These are phyloP conservation scores for Callyntrura guangdongensis DNA, from an alignment of 2,888 invertebrate species.

Conservation along the genomic window DNA sequence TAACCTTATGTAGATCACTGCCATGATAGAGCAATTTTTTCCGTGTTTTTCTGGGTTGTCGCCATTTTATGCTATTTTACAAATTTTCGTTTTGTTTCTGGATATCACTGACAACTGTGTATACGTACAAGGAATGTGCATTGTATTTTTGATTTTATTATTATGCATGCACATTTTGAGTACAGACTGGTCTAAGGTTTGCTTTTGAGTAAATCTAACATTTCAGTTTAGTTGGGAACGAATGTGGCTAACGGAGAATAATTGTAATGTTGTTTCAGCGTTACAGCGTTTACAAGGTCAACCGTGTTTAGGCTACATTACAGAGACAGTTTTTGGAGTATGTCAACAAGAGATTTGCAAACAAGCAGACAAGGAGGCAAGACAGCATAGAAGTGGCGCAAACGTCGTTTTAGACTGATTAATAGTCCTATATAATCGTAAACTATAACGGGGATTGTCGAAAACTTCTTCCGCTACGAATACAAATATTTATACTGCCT, in stretches of 20 bases:
- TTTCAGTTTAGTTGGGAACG: not conserved
- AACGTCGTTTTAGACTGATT: conserved; percentile 39
- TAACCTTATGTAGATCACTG: not conserved
- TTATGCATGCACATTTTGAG: not conserved
- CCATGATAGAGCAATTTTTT: not conserved
- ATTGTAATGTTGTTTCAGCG: conserved; percentile 27
- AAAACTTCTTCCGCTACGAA: conserved; percentile 50
- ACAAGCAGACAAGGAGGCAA: not conserved
- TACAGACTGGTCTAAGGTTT: not conserved
- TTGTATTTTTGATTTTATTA: no score
- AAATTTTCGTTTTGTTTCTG: no score
- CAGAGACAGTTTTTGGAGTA: conserved; percentile 5
- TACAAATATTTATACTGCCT: not conserved
- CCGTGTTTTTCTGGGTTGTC: conserved; percentile 40
- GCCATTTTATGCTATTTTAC: no score
- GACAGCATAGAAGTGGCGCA: conserved; percentile 2
- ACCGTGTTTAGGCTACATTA: no score
- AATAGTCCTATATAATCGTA: conserved; percentile 29
- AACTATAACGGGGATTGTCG: conserved; percentile 25
- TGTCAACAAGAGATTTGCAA: conserved; percentile 6
- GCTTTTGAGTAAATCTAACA: no score
- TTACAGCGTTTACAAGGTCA: conserved; percentile 39
- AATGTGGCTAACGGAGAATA: not conserved
- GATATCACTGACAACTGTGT: no score
- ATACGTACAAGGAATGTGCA: no score